phyloP scores from a whole-genome alignment of 2,113 vertebrate genomes.

The Gopherus flavomarginatus region DNA sequence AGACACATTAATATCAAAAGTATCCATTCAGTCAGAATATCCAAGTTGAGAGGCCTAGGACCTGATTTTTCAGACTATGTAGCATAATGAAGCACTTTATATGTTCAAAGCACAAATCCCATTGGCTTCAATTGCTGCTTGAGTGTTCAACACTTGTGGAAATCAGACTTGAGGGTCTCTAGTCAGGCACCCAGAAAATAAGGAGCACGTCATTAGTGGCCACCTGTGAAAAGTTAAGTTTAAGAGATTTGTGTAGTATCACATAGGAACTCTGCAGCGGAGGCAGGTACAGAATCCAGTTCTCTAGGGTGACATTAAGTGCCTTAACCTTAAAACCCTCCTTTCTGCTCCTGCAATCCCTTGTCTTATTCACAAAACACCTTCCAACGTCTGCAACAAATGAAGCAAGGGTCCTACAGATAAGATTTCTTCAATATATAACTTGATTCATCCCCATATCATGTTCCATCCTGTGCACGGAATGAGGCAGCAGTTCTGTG shows the following conservation, averaged over 20 bases:
- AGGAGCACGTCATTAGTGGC: background rate
- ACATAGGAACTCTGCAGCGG: background rate
- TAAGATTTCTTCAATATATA: background rate
- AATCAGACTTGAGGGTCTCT: background rate
- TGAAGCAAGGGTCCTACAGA: background rate
- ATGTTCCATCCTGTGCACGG: background rate
- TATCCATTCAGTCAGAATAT: background rate
- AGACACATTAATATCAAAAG: background rate
- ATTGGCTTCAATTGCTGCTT: background rate
- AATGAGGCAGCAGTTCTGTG: background rate
- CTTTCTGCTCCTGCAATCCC: background rate
- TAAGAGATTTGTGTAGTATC: background rate
- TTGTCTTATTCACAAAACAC: background rate
- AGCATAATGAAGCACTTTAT: background rate
- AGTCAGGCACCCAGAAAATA: background rate
- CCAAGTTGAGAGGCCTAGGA: background rate
- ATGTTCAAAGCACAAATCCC: background rate
- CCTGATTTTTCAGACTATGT: background rate
- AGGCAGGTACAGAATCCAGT: background rate
- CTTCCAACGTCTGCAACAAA: background rate
- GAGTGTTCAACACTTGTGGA: background rate
- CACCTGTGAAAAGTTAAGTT: background rate
- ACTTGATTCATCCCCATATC: background rate
- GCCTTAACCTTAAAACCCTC: background rate
- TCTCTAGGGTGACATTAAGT: background rate